A percentile compares a stretch with the other conserved stretches of the same genome.
Evolutionary conservation across 2,888 invertebrate genomes (phyloP).

Genomic region (Tipula confusa): DNA sequence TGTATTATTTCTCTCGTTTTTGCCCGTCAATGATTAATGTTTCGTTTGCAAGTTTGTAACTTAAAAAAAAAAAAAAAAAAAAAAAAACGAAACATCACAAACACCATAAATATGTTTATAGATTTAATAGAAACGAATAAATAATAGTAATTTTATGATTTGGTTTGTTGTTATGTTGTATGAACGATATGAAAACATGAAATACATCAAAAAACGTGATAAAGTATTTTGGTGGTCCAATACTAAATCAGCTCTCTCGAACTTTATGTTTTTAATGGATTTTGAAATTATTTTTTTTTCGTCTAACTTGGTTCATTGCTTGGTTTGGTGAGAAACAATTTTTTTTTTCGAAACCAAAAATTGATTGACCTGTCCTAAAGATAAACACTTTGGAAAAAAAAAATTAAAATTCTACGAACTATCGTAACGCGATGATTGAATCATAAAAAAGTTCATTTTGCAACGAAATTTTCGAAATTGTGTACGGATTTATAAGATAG

Average conservation of each 20-base stretch:
- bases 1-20: not conserved
- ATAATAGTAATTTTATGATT: not conserved
- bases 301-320: not conserved
- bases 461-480: not conserved
- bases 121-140: not conserved
- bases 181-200: not conserved
- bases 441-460: no score
- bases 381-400: not conserved
- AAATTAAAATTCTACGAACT: no score
- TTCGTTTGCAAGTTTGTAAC: slow-evolving; percentile 12
- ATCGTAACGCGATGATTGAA: no score
- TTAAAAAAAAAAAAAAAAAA: not conserved
- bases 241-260: not conserved
- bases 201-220: slow-evolving; percentile 20
- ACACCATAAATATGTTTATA: not conserved
- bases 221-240: not conserved
- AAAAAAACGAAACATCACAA: slow-evolving; percentile 25
- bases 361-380: not conserved
- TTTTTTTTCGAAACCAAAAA: not conserved
- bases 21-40: slow-evolving; percentile 25
- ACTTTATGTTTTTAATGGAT: slow-evolving; percentile 12
- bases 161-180: not conserved
- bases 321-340: not conserved
- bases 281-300: no score
- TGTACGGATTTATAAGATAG: not conserved